Evolutionary conservation across 2,888 invertebrate genomes (phyloP), one percentile per base, ranked within the genome.

Genomic region (Pseudococcus jackbeardsleyi): DNA sequence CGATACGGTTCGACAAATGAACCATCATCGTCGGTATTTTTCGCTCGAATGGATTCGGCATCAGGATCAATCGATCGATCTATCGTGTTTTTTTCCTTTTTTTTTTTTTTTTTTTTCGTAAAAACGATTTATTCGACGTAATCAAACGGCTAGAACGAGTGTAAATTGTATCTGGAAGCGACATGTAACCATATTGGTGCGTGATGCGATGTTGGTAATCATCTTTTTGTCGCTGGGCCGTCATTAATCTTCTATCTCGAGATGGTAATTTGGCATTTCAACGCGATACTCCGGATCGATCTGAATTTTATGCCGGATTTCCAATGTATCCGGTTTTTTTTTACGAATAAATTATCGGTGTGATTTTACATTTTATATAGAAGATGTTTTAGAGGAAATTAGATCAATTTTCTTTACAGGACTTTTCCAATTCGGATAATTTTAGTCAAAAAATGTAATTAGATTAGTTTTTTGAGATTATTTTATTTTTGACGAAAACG

Each of bases 81-180:
- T 19, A 33, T 33, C 22, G 22, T 59, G 59, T 4, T n/a, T 64
- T 22, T 9, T 22, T 22, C 2, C 0, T 72, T 17, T 15, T 72
- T 72, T 33, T 72, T 72, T 17, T 72, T 17, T 15, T 72, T 72
- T 33, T 72, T 72, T 17, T 33, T 17, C 15, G 26, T 72, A 17
- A 72, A 82, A 82, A 82, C 79, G 79, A 82, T 82, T 82, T 82
- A 82, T 82, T 82, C 42, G 46, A 19, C 79, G 79, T 82, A 82
- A 82, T 82, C 79, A 82, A 82, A 46, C 79, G 79, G n/a, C 79
- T 19, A 82, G 79, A 82, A 46, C 79, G 79, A 82, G 39, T 79
- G 39, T 82, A 82, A 82, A 82, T 82, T 82, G 79, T 82, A 82
- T 82, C 79, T 82, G 79, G 79, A 82, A 82, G 79, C 79, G 79